phyloP scores from a whole-genome alignment of 2,888 invertebrate genomes.

The Philereme vetulata region DNA sequence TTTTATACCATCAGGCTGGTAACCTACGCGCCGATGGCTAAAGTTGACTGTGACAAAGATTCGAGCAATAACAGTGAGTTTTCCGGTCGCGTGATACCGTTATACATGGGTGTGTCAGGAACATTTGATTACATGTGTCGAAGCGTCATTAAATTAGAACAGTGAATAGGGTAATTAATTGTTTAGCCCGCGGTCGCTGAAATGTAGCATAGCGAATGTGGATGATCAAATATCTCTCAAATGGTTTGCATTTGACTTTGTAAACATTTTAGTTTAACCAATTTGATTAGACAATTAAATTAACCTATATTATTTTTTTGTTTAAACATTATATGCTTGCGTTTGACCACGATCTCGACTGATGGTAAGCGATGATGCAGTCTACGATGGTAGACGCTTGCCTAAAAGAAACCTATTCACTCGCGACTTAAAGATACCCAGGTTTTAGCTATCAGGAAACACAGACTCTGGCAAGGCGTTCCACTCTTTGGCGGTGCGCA shows the following conservation, averaged over 20 bases:
- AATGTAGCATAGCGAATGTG: conserved; percentile 13
- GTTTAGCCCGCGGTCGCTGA: conserved; percentile 21
- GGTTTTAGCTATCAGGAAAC: no score
- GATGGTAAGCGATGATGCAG: no score
- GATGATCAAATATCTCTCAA: background rate
- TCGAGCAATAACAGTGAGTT: conserved; percentile 67
- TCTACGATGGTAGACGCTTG: no score
- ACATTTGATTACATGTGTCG: conserved; percentile 41
- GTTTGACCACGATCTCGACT: no score
- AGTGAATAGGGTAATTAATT: conserved; percentile 31
- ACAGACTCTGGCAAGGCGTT: no score
- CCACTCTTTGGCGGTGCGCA: no score
- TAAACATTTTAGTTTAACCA: no score
- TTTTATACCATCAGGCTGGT: conserved; percentile 54
- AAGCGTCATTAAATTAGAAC: conserved; percentile 24
- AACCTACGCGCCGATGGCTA: conserved; percentile 73
- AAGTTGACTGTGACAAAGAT: conserved; percentile 77
- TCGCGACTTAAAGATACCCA: no score
- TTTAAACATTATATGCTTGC: no score
- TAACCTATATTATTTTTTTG: no score
- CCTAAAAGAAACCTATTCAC: no score
- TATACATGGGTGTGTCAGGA: conserved; percentile 39
- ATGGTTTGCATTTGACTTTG: conserved; percentile 3
- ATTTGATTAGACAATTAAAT: no score
- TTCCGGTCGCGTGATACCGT: conserved; percentile 58